Evolutionary conservation across 2,888 invertebrate genomes (phyloP).

Genomic region (Lasioglossum morio): DNA sequence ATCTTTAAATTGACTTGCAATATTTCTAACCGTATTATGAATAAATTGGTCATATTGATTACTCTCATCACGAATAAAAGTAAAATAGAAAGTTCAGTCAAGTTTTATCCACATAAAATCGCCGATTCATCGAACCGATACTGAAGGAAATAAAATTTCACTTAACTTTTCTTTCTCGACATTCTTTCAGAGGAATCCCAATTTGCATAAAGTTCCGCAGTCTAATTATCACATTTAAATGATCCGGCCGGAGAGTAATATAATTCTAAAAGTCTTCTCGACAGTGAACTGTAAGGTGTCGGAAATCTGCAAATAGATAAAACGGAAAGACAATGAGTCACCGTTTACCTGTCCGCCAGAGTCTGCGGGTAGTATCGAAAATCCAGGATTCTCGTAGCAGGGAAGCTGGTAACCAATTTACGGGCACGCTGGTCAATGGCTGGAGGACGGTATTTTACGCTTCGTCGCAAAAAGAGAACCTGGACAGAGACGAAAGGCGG

Average conservation of each 20-base stretch:
- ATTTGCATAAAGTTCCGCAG: constrained; percentile 9
- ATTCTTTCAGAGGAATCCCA: background rate
- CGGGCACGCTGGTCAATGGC: constrained; percentile 48
- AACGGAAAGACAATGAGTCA: constrained; percentile 53
- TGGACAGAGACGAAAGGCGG: constrained; percentile 47
- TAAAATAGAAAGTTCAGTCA: background rate
- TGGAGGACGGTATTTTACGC: constrained; percentile 58
- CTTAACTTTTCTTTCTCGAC: background rate
- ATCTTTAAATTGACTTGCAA: too few relatives aligned
- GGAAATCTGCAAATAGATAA: constrained; percentile 40
- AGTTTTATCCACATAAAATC: background rate
- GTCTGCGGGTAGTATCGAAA: constrained; percentile 45
- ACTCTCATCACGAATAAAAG: too few relatives aligned
- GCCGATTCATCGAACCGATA: background rate
- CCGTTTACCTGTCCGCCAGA: constrained; percentile 54
- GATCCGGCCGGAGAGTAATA: background rate
- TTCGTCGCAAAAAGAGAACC: constrained; percentile 42
- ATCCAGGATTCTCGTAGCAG: constrained; percentile 48
- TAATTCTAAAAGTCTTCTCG: background rate
- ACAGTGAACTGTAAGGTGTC: background rate
- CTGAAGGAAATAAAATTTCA: background rate
- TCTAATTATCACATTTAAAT: constrained; percentile 9
- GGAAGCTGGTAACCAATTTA: constrained; percentile 66
- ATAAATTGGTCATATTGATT: too few relatives aligned
- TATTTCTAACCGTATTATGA: too few relatives aligned